Percentiles rank a stretch among this genome's conserved stretches.
Conservation (phyloP, 2,888 invertebrate species). For the Didymodactylos carnosus region DNA sequence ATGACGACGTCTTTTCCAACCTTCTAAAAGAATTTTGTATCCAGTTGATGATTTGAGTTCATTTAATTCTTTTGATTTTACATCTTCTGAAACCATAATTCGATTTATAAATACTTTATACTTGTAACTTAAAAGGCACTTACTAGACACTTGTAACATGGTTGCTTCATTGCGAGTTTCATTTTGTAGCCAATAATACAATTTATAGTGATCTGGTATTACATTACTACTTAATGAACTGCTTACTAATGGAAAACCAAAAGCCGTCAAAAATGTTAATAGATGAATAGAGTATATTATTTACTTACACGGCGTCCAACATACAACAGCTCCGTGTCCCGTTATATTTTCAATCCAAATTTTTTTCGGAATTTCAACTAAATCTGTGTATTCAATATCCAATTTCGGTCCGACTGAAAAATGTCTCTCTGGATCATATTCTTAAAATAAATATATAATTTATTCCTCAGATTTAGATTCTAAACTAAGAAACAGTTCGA, state of each 20-base stretch:
- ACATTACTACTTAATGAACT: not conserved
- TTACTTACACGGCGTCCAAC: constrained; percentile 29
- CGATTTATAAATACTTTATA: too few relatives aligned
- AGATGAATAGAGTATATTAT: not conserved
- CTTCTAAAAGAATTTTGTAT: constrained; percentile 33
- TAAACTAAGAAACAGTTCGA: too few relatives aligned
- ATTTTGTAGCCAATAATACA: not conserved
- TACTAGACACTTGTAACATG: not conserved
- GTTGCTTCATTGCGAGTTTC: not conserved
- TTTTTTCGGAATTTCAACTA: constrained; percentile 27
- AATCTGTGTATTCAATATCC: constrained; percentile 25
- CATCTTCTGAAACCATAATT: not conserved
- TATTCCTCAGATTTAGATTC: not conserved
- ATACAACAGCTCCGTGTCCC: constrained; percentile 34
- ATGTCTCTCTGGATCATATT: not conserved
- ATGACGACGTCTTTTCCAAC: constrained; percentile 25
- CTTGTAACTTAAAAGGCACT: not conserved
- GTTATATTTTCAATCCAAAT: constrained; percentile 32
- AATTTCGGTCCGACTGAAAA: not conserved
- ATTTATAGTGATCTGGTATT: not conserved
- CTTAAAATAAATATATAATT: not conserved
- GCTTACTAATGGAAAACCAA: not conserved
- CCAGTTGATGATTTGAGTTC: constrained; percentile 25
- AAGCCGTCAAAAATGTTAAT: too few relatives aligned
- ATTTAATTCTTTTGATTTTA: constrained; percentile 21